These are phyloP conservation scores for Theretra japonica DNA, from an alignment of 2,888 invertebrate genomes.

Conservation along the genomic window DNA sequence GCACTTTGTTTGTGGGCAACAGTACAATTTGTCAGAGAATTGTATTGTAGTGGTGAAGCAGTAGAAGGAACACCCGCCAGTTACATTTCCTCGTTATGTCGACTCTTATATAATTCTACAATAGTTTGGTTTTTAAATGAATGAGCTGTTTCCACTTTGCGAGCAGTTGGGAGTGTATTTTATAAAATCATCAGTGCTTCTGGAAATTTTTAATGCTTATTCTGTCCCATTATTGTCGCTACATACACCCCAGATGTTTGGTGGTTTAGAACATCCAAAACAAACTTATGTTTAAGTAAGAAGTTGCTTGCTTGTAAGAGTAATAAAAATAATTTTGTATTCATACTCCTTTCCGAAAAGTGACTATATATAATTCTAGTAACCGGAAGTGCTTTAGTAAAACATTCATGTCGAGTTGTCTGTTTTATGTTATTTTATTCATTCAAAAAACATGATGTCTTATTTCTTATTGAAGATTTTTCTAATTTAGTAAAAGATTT, in stretches of 20 bases:
- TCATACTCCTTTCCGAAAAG: neutral
- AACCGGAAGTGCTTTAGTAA: no score
- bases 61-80: conserved; percentile 30
- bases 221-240: neutral
- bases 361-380: neutral
- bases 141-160: neutral
- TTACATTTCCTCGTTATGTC: conserved; percentile 26
- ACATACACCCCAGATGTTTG: neutral
- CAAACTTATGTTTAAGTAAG: neutral
- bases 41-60: conserved; percentile 46
- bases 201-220: neutral
- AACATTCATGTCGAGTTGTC: no score
- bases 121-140: conserved; percentile 31
- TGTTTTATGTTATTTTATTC: no score
- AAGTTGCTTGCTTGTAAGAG: neutral
- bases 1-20: conserved; percentile 58
- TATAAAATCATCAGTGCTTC: neutral
- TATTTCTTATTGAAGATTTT: no score
- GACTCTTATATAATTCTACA: conserved; percentile 19
- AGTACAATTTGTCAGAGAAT: conserved; percentile 59
- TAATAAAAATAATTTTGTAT: neutral
- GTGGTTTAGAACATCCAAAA: neutral
- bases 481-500: no score
- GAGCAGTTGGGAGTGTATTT: neutral
- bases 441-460: no score